Evolutionary conservation across 2,797 vertebrate species (phyloP).

Genomic region (Rhynchonycteris naso): DNA sequence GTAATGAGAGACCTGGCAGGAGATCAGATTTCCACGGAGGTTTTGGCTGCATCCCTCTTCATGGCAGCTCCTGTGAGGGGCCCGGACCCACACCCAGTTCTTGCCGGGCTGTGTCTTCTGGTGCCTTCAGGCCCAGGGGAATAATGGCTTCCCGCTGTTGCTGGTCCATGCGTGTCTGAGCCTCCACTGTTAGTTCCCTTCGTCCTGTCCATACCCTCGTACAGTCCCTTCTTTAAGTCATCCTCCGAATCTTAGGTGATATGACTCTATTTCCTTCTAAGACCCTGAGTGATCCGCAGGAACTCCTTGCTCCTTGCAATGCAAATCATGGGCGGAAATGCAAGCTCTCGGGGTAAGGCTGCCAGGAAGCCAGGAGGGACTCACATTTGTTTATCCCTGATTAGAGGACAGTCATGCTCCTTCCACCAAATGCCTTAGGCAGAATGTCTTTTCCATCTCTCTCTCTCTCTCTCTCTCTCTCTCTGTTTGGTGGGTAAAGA

Average conservation of each 20-base stretch:
- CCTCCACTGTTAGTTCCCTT: not conserved
- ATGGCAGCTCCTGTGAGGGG: not conserved
- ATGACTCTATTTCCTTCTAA: not conserved
- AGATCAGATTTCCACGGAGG: not conserved
- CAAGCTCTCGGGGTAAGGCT: not conserved
- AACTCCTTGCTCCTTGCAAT: not conserved
- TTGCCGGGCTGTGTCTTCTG: not conserved
- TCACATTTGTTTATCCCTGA: fast-evolving
- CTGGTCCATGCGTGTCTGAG: not conserved
- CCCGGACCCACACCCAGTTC: too few relatives aligned
- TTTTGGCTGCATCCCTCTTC: not conserved
- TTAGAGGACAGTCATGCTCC: too few relatives aligned
- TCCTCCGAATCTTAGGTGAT: not conserved
- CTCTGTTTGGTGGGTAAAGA: not conserved
- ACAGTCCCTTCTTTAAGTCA: not conserved
- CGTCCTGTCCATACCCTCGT: not conserved
- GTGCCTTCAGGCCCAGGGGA: not conserved
- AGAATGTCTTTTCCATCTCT: not conserved
- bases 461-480: not conserved
- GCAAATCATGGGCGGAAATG: not conserved
- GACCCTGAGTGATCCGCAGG: not conserved
- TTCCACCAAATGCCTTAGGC: not conserved
- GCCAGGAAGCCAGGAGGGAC: not conserved
- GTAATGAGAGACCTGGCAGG: not conserved
- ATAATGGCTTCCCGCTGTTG: not conserved